Percentiles rank a stretch among this genome's conserved stretches.
Evolutionary conservation across 2,888 invertebrate species (phyloP).

Genomic region (Lordiphosa andalusiaca): DNA sequence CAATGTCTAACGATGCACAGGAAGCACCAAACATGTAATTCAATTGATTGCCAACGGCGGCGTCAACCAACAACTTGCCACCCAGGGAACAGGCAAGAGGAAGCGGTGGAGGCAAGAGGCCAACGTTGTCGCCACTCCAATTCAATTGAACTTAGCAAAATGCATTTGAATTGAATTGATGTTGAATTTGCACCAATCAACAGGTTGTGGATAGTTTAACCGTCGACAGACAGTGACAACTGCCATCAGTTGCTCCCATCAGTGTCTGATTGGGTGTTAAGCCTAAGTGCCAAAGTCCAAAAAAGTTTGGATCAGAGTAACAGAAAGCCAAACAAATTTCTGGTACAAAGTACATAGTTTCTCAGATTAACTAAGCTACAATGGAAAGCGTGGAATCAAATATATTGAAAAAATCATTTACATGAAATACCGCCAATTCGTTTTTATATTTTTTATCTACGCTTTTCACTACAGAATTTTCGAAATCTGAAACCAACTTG

Average conservation of each 20-base stretch:
- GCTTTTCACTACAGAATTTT: no score
- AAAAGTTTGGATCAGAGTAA: no score
- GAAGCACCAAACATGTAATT: slow-evolving; percentile 65
- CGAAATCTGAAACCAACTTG: no score
- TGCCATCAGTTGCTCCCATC: slow-evolving; percentile 6
- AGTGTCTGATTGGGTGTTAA: neutral
- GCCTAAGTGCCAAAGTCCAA: slow-evolving; percentile 3
- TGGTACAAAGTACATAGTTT: no score
- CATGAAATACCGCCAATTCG: no score
- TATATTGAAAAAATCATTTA: no score
- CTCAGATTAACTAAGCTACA: no score
- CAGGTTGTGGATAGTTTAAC: slow-evolving; percentile 43
- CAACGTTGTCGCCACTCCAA: slow-evolving; percentile 23
- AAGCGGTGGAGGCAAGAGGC: slow-evolving; percentile 12
- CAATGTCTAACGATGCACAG: slow-evolving; percentile 62
- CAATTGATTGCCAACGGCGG: slow-evolving; percentile 61
- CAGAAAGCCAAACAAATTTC: no score
- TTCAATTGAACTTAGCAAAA: slow-evolving; percentile 59
- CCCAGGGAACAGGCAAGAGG: slow-evolving; percentile 17
- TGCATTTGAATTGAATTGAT: slow-evolving; percentile 63
- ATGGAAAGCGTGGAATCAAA: no score
- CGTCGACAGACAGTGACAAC: slow-evolving; percentile 5
- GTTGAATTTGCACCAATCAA: slow-evolving; percentile 57
- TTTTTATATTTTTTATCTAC: no score
- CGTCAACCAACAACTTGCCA: slow-evolving; percentile 30